These are phyloP conservation scores for Hipparchia semele DNA, from an alignment of 2,888 invertebrate species.

Conservation along the genomic window DNA sequence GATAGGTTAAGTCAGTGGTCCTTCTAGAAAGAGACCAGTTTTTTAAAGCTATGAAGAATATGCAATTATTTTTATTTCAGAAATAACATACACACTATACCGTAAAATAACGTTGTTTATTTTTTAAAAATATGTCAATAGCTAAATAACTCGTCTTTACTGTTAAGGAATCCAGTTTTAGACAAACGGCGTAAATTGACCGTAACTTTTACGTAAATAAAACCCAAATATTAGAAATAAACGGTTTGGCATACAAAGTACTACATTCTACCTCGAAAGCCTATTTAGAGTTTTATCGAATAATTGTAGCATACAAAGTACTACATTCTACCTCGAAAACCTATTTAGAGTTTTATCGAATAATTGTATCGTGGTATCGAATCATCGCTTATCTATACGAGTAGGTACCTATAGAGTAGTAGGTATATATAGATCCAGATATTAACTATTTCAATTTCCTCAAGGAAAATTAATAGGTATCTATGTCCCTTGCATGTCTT, in stretches of 20 bases:
- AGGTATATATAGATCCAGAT: too few species aligned
- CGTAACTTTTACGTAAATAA: constrained; percentile 21
- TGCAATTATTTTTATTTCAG: neutral
- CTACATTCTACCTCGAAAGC: neutral
- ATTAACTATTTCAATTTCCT: too few species aligned
- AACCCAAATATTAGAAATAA: constrained; percentile 23
- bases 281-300: neutral
- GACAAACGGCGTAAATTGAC: constrained; percentile 25
- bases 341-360: neutral
- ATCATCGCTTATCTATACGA: neutral
- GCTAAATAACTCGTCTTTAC: constrained; percentile 32
- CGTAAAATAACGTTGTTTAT: constrained; percentile 28
- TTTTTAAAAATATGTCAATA: constrained; percentile 29
- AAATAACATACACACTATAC: neutral
- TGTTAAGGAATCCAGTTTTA: constrained; percentile 33
- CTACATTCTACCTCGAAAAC: neutral
- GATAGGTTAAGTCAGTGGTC: too few species aligned
- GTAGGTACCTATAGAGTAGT: too few species aligned
- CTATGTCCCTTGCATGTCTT: too few species aligned
- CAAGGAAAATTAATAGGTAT: too few species aligned
- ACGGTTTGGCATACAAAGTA: constrained; percentile 6
- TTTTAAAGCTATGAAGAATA: too few species aligned
- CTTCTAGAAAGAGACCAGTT: too few species aligned
- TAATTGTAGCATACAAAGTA: neutral
- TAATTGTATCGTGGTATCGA: neutral